Evolutionary conservation across 2,888 invertebrate species (phyloP).

Genomic region (Phlogophora meticulosa): DNA sequence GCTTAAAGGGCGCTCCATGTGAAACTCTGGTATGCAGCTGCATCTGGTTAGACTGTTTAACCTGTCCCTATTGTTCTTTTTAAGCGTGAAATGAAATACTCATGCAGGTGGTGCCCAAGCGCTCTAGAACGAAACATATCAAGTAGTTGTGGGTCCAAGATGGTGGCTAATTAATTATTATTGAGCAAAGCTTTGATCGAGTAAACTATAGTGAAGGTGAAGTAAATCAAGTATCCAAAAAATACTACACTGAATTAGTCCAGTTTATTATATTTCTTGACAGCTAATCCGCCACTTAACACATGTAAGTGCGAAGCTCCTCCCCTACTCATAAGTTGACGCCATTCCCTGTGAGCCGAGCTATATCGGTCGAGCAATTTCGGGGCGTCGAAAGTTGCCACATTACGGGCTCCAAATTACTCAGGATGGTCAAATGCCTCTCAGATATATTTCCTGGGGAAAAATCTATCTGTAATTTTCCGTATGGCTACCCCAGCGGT

Average conservation of each 20-base stretch:
- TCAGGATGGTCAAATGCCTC: constrained; percentile 71
- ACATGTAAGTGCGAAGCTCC: constrained; percentile 9
- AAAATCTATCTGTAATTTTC: constrained; percentile 68
- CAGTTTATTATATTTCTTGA: background rate
- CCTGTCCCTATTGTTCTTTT: background rate
- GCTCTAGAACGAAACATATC: background rate
- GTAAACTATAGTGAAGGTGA: background rate
- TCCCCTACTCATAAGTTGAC: constrained; percentile 10
- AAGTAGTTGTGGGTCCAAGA: too few species aligned
- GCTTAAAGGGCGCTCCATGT: too few species aligned
- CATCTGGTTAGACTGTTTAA: too few species aligned
- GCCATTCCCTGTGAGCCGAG: constrained; percentile 50
- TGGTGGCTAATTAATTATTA: too few species aligned
- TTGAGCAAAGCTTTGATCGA: background rate
- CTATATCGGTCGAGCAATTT: constrained; percentile 68
- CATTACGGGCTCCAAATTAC: constrained; percentile 73
- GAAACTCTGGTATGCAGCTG: too few species aligned
- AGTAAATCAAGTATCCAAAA: too few species aligned
- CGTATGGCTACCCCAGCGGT: constrained; percentile 33
- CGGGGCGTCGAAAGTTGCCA: constrained; percentile 72
- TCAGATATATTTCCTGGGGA: constrained; percentile 64
- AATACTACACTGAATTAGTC: background rate
- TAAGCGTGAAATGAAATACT: background rate
- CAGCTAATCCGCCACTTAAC: constrained; percentile 9
- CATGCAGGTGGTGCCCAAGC: background rate